Evolutionary conservation across 2,797 vertebrate species (phyloP).

Genomic region (Etheostoma nigrum): DNA sequence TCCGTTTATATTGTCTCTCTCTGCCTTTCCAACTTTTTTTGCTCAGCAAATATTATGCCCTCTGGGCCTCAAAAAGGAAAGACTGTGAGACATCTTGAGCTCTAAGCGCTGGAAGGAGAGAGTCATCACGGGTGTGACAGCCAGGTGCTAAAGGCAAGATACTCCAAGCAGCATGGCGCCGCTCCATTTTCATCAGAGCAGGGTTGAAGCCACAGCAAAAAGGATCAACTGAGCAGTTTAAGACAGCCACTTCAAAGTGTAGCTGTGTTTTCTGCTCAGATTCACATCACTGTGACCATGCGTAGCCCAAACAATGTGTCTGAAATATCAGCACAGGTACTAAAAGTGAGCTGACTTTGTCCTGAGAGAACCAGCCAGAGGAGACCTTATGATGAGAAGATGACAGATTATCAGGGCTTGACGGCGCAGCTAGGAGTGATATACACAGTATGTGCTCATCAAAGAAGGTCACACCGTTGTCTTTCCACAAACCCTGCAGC

Average conservation of each 20-base stretch:
- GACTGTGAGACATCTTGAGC: conserved; percentile 60
- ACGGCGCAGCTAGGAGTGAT: conserved; percentile 62
- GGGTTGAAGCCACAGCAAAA: conserved; percentile 50
- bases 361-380: conserved; percentile 34
- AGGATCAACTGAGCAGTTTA: conserved; percentile 64
- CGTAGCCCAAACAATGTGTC: conserved; percentile 56
- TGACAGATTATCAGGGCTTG: conserved; percentile 66
- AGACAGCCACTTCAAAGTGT: conserved; percentile 58
- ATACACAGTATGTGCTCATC: conserved; percentile 56
- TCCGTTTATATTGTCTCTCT: conserved; percentile 42
- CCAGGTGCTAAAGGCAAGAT: conserved; percentile 65
- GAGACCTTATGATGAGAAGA: conserved; percentile 63
- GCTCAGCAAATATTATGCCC: conserved; percentile 50
- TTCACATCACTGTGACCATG: conserved; percentile 43
- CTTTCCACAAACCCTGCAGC: conserved; percentile 38
- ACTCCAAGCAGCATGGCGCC: conserved; percentile 49
- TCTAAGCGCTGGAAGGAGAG: conserved; percentile 55
- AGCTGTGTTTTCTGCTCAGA: conserved; percentile 54
- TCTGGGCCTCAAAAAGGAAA: conserved; percentile 42
- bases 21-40: conserved; percentile 40
- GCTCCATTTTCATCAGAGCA: conserved; percentile 63
- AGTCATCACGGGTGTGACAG: conserved; percentile 68
- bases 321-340: conserved; percentile 48
- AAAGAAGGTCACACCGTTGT: conserved; percentile 57
- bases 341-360: conserved; percentile 53